Conservation (phyloP, 2,113 vertebrate species). For the Sphaerodactylus townsendi region DNA sequence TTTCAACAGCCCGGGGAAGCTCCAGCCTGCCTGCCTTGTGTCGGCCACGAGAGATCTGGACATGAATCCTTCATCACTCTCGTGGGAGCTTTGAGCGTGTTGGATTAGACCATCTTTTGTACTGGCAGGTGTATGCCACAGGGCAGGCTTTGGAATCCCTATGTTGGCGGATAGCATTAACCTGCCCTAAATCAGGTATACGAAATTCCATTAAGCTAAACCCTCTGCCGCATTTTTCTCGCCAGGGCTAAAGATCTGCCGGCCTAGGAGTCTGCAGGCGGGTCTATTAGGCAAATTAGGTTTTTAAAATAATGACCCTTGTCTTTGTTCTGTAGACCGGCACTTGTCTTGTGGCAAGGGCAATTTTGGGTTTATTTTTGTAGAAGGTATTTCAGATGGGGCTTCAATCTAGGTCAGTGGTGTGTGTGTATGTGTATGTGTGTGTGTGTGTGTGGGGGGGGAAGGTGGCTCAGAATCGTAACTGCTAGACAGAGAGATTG, state of each 20-base stretch:
- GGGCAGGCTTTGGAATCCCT: slow-evolving; percentile 67
- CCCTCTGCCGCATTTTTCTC: slow-evolving; percentile 64
- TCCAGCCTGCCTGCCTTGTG: background rate
- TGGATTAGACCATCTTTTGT: slow-evolving; percentile 65
- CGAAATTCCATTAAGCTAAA: slow-evolving; percentile 69
- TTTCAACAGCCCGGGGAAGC: background rate
- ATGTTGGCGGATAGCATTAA: slow-evolving; percentile 65
- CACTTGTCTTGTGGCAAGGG: slow-evolving; percentile 43
- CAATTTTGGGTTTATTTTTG: slow-evolving; percentile 47
- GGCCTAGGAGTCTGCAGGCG: slow-evolving; percentile 60
- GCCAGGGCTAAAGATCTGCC: slow-evolving; percentile 57
- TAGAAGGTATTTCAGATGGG: slow-evolving; percentile 69
- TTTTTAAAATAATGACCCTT: slow-evolving; percentile 72
- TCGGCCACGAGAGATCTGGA: slow-evolving; percentile 28
- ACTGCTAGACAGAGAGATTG: slow-evolving; percentile 66
- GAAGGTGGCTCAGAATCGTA: slow-evolving; percentile 62
- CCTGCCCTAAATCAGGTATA: slow-evolving; percentile 71
- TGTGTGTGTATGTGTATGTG: too few relatives aligned
- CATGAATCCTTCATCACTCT: slow-evolving; percentile 21
- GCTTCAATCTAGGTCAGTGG: slow-evolving; percentile 61
- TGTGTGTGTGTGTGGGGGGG: too few relatives aligned
- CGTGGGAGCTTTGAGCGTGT: slow-evolving; percentile 45
- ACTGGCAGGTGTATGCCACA: slow-evolving; percentile 64
- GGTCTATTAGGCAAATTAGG: slow-evolving; percentile 66
- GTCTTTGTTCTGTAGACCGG: slow-evolving; percentile 61